Conservation (phyloP, 2,888 invertebrate species). For the Imbricaverruca yamaguchii region DNA sequence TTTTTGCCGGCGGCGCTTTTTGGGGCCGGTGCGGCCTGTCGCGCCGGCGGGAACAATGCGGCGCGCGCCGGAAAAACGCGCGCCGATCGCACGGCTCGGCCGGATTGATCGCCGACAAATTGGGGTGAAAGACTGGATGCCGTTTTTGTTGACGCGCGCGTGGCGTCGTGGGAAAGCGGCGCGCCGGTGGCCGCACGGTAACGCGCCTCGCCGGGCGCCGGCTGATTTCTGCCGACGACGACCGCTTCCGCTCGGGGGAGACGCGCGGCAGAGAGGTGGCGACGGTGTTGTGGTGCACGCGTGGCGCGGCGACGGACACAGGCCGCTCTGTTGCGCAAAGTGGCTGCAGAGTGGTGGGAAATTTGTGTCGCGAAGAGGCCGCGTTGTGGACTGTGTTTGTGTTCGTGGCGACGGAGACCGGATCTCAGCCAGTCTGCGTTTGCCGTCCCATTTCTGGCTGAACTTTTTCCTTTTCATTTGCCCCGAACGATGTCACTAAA, state of each 20-base stretch:
- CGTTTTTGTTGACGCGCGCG: constrained; percentile 10
- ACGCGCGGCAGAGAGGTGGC: too few species aligned
- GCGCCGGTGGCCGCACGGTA: not conserved
- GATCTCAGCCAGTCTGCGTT: not conserved
- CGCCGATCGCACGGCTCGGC: constrained; percentile 2
- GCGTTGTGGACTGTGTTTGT: not conserved
- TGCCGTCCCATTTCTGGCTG: not conserved
- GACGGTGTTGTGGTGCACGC: too few species aligned
- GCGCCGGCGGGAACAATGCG: not conserved
- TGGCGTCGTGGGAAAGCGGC: not conserved
- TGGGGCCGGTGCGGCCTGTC: not conserved
- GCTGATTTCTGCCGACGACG: too few species aligned
- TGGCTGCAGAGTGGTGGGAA: too few species aligned
- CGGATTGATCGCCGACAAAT: constrained; percentile 17
- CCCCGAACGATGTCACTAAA: constrained; percentile 2
- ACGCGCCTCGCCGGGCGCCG: too few species aligned
- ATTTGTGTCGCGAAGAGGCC: too few species aligned
- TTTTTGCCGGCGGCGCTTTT: constrained; percentile 16
- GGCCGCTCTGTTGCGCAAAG: too few species aligned
- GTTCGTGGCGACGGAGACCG: not conserved
- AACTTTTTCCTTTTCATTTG: not conserved
- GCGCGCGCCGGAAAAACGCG: not conserved
- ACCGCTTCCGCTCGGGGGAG: too few species aligned
- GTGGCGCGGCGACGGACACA: too few species aligned
- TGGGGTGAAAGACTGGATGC: constrained; percentile 1